A percentile compares a stretch with the other conserved stretches of the same genome.
Evolutionary conservation across 2,797 vertebrate species (phyloP).

Genomic region (Lemur catta): DNA sequence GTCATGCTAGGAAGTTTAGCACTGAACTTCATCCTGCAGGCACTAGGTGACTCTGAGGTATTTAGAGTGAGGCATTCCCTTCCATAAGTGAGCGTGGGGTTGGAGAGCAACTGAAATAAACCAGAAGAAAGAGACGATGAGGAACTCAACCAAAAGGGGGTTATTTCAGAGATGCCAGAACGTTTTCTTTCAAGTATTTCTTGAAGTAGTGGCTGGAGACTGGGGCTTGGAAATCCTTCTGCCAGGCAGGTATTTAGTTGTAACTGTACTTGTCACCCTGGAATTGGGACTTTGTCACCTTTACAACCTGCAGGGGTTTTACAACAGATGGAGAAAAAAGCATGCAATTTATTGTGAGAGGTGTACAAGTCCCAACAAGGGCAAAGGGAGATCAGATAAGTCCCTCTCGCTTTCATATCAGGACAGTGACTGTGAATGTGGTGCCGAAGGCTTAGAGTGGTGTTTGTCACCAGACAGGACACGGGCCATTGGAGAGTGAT

Average conservation of each 20-base stretch:
- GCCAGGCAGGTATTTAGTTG: not conserved
- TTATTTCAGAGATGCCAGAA: not conserved
- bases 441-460: not conserved
- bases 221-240: not conserved
- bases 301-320: not conserved
- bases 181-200: not conserved
- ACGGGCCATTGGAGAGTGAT: not conserved
- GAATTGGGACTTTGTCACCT: slow-evolving; percentile 29
- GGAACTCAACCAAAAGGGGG: not conserved
- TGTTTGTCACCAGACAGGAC: not conserved
- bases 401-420: not conserved
- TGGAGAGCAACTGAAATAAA: not conserved
- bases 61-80: not conserved
- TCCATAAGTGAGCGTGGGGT: not conserved
- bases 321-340: not conserved
- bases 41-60: not conserved
- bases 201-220: not conserved
- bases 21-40: not conserved
- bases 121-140: not conserved
- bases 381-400: slow-evolving; percentile 16
- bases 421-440: not conserved
- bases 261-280: not conserved
- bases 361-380: not conserved
- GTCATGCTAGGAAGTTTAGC: not conserved
- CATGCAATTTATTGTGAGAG: not conserved